These are phyloP conservation scores for Cephus cinctus DNA, from an alignment of 1,140 invertebrate species.

Conservation along the genomic window DNA sequence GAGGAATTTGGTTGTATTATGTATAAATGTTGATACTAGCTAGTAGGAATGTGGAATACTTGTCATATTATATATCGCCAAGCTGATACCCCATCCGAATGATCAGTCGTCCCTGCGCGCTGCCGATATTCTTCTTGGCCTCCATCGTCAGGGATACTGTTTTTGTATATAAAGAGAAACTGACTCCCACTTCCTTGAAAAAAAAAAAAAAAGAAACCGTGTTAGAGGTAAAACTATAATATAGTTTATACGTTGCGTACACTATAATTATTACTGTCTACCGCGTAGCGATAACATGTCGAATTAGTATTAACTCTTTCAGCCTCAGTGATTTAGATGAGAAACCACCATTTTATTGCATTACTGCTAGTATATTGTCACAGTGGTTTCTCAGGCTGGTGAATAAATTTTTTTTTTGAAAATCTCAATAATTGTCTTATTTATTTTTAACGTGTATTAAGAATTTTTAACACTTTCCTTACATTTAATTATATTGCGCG, in stretches of 20 bases:
- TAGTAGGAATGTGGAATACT: slow-evolving; percentile 48
- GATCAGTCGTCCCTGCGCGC: not conserved
- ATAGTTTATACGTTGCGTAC: slow-evolving; percentile 43
- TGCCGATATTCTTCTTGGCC: not conserved
- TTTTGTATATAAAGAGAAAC: slow-evolving; percentile 31
- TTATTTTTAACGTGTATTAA: too few species aligned
- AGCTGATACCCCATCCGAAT: slow-evolving; percentile 12
- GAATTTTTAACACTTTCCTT: too few species aligned
- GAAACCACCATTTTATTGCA: too few species aligned
- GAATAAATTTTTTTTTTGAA: too few species aligned
- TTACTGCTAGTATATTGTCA: too few species aligned
- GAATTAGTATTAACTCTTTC: slow-evolving; percentile 16
- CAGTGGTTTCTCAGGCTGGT: too few species aligned
- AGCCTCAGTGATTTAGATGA: too few species aligned
- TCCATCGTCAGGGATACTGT: slow-evolving; percentile 22
- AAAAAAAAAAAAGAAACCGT: too few species aligned
- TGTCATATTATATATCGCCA: slow-evolving; percentile 33
- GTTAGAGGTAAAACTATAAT: slow-evolving; percentile 36
- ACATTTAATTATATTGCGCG: too few species aligned
- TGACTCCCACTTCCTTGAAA: slow-evolving; percentile 8
- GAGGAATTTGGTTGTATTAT: slow-evolving; percentile 41
- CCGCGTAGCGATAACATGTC: slow-evolving; percentile 24
- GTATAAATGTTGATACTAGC: slow-evolving; percentile 57
- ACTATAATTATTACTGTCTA: slow-evolving; percentile 22
- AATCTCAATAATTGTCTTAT: too few species aligned